Conservation (phyloP, 2,888 invertebrate genomes). For the Ceratothoa steindachneri region DNA sequence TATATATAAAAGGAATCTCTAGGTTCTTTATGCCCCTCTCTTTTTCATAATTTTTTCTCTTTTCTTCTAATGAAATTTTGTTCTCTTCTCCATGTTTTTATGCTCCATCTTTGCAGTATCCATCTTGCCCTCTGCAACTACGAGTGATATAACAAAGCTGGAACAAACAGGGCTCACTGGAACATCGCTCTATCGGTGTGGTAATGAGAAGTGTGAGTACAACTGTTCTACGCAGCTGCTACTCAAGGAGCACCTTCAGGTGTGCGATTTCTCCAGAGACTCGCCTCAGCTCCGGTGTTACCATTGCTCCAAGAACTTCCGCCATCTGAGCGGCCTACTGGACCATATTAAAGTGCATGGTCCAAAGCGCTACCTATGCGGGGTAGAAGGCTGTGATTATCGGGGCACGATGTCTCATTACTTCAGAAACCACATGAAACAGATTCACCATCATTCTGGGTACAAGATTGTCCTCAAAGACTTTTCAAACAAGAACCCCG, state of each 20-base stretch:
- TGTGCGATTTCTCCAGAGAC: constrained; percentile 52
- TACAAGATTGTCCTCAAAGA: constrained; percentile 56
- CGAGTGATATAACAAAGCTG: too few species aligned
- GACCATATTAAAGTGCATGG: constrained; percentile 61
- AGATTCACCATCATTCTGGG: constrained; percentile 55
- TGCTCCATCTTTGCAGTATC: too few species aligned
- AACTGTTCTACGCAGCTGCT: constrained; percentile 51
- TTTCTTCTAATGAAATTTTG: background rate
- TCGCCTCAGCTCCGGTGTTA: constrained; percentile 55
- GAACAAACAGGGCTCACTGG: constrained; percentile 50
- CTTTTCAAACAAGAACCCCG: constrained; percentile 55
- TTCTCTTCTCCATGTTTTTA: background rate
- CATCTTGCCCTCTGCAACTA: too few species aligned
- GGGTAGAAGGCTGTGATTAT: constrained; percentile 57
- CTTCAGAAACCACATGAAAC: constrained; percentile 58
- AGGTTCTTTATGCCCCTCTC: background rate
- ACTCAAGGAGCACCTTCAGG: constrained; percentile 53
- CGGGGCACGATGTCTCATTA: constrained; percentile 51
- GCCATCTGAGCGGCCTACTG: constrained; percentile 55
- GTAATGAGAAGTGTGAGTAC: constrained; percentile 55
- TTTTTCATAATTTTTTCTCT: background rate
- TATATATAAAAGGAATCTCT: background rate
- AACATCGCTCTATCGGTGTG: constrained; percentile 57
- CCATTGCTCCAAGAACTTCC: constrained; percentile 57
- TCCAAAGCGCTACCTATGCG: constrained; percentile 60